A percentile compares a stretch with the other conserved stretches of the same genome.
Conservation (phyloP, 2,888 invertebrate species). For the Agelastica alni region DNA sequence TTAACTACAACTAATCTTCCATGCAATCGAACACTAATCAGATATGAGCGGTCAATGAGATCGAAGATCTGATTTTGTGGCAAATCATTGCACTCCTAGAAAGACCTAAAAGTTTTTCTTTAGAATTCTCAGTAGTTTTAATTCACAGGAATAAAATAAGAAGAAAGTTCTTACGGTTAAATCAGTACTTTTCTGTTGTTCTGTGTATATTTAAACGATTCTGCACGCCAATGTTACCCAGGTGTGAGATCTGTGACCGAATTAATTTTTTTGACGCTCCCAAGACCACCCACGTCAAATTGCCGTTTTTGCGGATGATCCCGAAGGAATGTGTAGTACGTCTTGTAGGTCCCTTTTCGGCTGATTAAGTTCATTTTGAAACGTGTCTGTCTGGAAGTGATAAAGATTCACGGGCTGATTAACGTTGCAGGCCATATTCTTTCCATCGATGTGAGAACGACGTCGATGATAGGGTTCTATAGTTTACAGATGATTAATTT, state of each 20-base stretch:
- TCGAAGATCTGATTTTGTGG: no score
- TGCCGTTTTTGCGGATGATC: slow-evolving; percentile 29
- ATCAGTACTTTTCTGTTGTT: no score
- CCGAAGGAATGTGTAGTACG: slow-evolving; percentile 14
- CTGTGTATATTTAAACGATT: background rate
- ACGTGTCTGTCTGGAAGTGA: slow-evolving; percentile 20
- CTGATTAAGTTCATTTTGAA: slow-evolving; percentile 24
- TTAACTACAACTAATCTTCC: no score
- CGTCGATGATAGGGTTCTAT: background rate
- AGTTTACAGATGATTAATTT: slow-evolving; percentile 5
- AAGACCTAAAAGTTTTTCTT: no score
- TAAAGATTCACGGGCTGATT: slow-evolving; percentile 11
- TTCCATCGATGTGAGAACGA: background rate
- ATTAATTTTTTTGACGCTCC: slow-evolving; percentile 33
- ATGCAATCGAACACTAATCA: no score
- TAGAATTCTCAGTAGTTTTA: no score
- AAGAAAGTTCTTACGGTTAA: no score
- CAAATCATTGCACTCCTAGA: no score
- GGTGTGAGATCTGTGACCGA: slow-evolving; percentile 29
- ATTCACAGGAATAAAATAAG: no score
- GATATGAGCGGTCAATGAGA: no score
- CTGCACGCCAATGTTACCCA: slow-evolving; percentile 19
- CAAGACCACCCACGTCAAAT: slow-evolving; percentile 31
- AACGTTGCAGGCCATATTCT: slow-evolving; percentile 1
- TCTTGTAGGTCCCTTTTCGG: slow-evolving; percentile 10